Conservation (phyloP, 1,140 invertebrate genomes). For the Solen grandis region DNA sequence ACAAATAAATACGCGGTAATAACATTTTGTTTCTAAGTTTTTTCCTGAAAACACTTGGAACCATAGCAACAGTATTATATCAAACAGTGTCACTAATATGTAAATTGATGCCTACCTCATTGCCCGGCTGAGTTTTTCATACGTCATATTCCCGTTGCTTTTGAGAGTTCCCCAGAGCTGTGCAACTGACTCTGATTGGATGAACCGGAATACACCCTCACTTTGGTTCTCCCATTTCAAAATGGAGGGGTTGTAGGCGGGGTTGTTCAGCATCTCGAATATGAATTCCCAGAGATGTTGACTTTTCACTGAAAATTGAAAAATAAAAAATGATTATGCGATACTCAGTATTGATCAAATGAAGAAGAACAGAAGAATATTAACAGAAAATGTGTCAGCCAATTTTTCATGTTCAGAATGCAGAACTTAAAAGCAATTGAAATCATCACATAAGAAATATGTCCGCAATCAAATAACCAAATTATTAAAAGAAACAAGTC, state of each 20-base stretch:
- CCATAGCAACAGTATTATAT: background rate
- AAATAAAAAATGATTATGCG: background rate
- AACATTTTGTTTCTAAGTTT: background rate
- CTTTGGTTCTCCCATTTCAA: conserved; percentile 93
- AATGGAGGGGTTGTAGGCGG: conserved; percentile 73
- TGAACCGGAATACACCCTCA: conserved; percentile 92
- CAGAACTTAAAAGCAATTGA: too few relatives aligned
- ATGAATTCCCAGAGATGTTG: conserved; percentile 80
- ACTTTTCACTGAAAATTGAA: conserved; percentile 68
- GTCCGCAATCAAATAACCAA: background rate
- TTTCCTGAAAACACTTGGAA: background rate
- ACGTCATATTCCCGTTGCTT: conserved; percentile 95
- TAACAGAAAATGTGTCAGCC: too few relatives aligned
- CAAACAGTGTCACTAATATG: background rate
- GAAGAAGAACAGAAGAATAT: too few relatives aligned
- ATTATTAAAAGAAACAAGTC: background rate
- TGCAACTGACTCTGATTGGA: conserved; percentile 93
- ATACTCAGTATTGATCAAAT: too few relatives aligned
- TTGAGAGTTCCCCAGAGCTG: conserved; percentile 92
- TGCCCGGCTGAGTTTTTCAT: conserved; percentile 95
- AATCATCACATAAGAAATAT: too few relatives aligned
- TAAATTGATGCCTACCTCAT: conserved; percentile 91
- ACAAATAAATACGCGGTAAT: background rate
- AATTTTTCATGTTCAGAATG: too few relatives aligned
- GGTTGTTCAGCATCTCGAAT: conserved; percentile 75